Evolutionary conservation across 2,888 invertebrate genomes (phyloP).

Genomic region (Harpagoxenus sublaevis): DNA sequence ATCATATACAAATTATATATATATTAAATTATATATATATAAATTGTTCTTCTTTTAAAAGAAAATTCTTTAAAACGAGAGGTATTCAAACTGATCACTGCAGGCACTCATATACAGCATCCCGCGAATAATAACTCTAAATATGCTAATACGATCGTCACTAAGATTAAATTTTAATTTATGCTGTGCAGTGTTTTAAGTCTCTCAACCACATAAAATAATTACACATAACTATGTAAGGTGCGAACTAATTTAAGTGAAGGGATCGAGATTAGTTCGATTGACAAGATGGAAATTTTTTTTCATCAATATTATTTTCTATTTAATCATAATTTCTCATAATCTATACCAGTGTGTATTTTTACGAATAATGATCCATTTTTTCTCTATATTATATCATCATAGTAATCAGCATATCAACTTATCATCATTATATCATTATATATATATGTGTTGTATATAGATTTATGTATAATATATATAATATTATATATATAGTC

Average conservation of each 20-base stretch:
- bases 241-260: slow-evolving; percentile 57
- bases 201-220: slow-evolving; percentile 59
- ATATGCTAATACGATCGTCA: slow-evolving; percentile 21
- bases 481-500: slow-evolving; percentile 60
- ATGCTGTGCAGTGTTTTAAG: slow-evolving; percentile 81
- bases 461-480: slow-evolving; percentile 72
- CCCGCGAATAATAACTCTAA: neutral
- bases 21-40: slow-evolving; percentile 16
- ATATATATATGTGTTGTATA: slow-evolving; percentile 76
- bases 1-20: neutral
- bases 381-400: slow-evolving; percentile 81
- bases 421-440: slow-evolving; percentile 83
- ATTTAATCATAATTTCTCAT: slow-evolving; percentile 81
- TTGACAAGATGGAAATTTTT: slow-evolving; percentile 72
- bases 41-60: neutral
- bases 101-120: neutral
- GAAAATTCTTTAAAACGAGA: neutral
- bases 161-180: slow-evolving; percentile 30
- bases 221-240: slow-evolving; percentile 56
- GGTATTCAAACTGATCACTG: slow-evolving; percentile 13
- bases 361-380: slow-evolving; percentile 83
- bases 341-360: slow-evolving; percentile 82
- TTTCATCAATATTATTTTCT: slow-evolving; percentile 82
- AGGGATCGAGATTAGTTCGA: slow-evolving; percentile 68
- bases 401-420: slow-evolving; percentile 83